phyloP scores from a whole-genome alignment of 2,797 vertebrate genomes.

The Kryptolebias ocellatus region DNA sequence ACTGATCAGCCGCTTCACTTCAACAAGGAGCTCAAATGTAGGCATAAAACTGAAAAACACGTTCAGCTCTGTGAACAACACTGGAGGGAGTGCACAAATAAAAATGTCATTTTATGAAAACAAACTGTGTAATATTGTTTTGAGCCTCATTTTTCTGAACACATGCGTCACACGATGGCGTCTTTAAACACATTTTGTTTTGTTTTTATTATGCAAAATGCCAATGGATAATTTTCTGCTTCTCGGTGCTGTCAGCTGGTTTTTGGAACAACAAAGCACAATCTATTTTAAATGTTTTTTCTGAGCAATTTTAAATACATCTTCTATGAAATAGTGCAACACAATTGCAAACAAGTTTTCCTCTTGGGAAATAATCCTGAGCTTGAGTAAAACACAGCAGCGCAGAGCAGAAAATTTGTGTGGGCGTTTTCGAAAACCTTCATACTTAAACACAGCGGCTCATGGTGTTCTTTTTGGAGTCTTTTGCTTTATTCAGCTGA shows the following conservation, averaged over 20 bases:
- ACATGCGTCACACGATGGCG: conserved; percentile 31
- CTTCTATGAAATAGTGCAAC: conserved; percentile 15
- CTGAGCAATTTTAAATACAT: not conserved
- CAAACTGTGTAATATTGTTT: not conserved
- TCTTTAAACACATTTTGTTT: conserved; percentile 43
- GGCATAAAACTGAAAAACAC: not conserved
- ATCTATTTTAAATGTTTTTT: not conserved
- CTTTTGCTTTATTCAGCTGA: conserved; percentile 37
- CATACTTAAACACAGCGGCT: conserved; percentile 10
- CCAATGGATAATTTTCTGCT: conserved; percentile 24
- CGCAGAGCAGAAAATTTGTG: not conserved
- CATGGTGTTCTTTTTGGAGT: conserved; percentile 20
- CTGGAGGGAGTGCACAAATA: not conserved
- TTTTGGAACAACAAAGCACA: not conserved
- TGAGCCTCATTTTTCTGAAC: not conserved
- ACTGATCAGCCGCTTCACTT: too few species aligned
- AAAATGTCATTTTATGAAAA: not conserved
- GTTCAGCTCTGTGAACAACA: too few species aligned
- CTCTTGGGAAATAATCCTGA: conserved; percentile 25
- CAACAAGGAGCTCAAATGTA: not conserved
- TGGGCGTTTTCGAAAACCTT: conserved; percentile 2
- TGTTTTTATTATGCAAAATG: conserved; percentile 19
- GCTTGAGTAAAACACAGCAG: conserved; percentile 43
- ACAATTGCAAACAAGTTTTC: not conserved
- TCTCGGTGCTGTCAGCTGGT: too few species aligned